Conservation (phyloP, 2,113 vertebrate genomes). For the Oncorhynchus kisutch region DNA sequence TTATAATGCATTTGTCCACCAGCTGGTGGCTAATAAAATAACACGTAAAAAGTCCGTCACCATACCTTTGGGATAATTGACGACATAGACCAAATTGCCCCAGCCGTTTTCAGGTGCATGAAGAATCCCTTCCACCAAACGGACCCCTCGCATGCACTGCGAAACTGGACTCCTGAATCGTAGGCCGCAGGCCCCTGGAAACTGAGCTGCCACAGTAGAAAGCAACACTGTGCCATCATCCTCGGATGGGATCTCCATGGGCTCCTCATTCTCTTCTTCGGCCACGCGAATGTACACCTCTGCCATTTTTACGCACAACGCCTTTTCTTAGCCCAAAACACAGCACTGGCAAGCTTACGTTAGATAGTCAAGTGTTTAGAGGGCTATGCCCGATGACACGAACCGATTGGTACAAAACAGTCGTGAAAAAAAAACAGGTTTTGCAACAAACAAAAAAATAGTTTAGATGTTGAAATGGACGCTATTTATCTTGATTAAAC, state of each 20-base stretch:
- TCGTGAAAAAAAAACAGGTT: no score
- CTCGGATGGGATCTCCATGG: constrained; percentile 96
- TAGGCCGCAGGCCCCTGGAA: constrained; percentile 94
- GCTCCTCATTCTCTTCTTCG: constrained; percentile 97
- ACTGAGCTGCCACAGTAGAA: constrained; percentile 95
- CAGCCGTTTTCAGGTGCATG: constrained; percentile 93
- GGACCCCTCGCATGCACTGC: constrained; percentile 95
- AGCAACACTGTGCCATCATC: constrained; percentile 95
- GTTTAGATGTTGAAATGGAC: no score
- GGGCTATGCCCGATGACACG: no score
- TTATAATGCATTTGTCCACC: background rate
- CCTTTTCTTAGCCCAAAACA: background rate
- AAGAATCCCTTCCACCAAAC: constrained; percentile 90
- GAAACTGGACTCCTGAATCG: constrained; percentile 94
- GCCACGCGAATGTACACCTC: constrained; percentile 95
- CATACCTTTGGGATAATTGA: constrained; percentile 97
- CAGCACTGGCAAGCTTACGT: constrained; percentile 10
- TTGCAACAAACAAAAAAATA: no score
- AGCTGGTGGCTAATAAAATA: background rate
- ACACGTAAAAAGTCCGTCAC: background rate
- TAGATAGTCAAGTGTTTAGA: background rate
- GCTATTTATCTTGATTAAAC: no score
- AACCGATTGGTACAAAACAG: no score
- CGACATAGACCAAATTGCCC: constrained; percentile 93
- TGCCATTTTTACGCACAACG: constrained; percentile 63